These are phyloP conservation scores for Rafetus swinhoei DNA, from an alignment of 2,113 vertebrate genomes.

Conservation along the genomic window DNA sequence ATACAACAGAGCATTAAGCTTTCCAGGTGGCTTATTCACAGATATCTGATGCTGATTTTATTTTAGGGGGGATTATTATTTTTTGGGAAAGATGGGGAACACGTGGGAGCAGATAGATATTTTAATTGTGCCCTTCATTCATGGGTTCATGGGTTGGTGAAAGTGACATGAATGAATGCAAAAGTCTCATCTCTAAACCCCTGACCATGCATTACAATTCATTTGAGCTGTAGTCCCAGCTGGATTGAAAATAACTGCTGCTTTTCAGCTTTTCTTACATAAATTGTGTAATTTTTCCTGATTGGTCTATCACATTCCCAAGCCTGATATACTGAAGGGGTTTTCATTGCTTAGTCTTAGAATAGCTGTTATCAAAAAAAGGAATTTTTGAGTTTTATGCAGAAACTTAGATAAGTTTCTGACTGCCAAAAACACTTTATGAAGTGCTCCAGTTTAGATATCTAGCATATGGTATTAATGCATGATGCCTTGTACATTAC, in stretches of 20 bases:
- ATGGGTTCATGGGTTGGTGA: background rate
- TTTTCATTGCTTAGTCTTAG: background rate
- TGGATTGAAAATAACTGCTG: background rate
- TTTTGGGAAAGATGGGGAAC: background rate
- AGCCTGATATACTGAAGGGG: background rate
- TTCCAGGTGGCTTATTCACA: background rate
- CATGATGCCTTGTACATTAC: background rate
- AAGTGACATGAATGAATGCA: background rate
- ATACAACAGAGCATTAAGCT: background rate
- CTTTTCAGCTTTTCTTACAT: slow-evolving; percentile 6
- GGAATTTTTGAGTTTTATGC: background rate
- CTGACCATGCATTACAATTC: background rate
- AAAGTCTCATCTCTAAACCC: background rate
- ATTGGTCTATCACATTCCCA: background rate
- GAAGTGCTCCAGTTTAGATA: background rate
- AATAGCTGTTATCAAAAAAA: background rate
- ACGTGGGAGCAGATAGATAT: background rate
- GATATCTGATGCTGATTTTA: background rate
- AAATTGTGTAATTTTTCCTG: background rate
- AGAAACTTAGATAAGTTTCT: background rate
- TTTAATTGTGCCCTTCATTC: background rate
- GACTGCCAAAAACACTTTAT: background rate
- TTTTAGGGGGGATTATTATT: background rate
- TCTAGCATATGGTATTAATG: background rate
- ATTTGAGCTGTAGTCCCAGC: background rate